Base-by-base conservation (phyloP, 2,113 vertebrate genomes). In the Festucalex cinctus region DNA sequence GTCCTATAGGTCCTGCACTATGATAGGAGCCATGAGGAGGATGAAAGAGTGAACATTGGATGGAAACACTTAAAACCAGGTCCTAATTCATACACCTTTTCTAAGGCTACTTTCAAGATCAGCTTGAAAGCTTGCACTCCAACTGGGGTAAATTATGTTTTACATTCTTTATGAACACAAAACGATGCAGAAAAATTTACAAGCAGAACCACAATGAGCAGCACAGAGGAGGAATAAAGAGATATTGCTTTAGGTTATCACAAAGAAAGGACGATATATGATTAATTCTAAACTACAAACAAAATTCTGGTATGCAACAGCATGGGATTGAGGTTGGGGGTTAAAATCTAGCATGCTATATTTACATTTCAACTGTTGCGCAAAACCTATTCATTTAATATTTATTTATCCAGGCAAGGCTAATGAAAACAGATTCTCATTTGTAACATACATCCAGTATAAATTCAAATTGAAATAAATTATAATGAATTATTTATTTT, bases 1-100 rank as follows among this genome's bases (percentile, higher is more conserved):
- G 56, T 69, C 36, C 65, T 22, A 9, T 37, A 71, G 48, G 39
- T 54, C 54, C n/a, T 22, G 20, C 61, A 49, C 65, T 62, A 41
- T 44, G 57, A 17, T 43, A 16, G 37, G 39, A 22, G 60, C 54
- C 39, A 68, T 1, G 39, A 12, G 59, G 5, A 61, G 60, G 43
- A 64, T 37, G 46, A 64, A 26, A 37, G 20, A 10, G 44, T 9
- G 13, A 43, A 44, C 22, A 44, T 43, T 26, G 39, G 60, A 43
- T 62, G 60, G 60, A 44, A 62, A 43, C 60, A 43, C 37, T 62
- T 62, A 43, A 62, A 61, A 41, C 13, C 3, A 24, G 60, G 22
- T 16, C 37, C 7, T 17, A 17, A 14, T 26, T 43, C 60, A 26
- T 26, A 26, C 16, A 26, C 2, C 39, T 17, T 62, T 43, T 24